Percentiles rank a stretch among this genome's conserved stretches.
These are phyloP conservation scores for Triplophysa bombifrons DNA, from an alignment of 2,797 vertebrate genomes.

Conservation along the genomic window DNA sequence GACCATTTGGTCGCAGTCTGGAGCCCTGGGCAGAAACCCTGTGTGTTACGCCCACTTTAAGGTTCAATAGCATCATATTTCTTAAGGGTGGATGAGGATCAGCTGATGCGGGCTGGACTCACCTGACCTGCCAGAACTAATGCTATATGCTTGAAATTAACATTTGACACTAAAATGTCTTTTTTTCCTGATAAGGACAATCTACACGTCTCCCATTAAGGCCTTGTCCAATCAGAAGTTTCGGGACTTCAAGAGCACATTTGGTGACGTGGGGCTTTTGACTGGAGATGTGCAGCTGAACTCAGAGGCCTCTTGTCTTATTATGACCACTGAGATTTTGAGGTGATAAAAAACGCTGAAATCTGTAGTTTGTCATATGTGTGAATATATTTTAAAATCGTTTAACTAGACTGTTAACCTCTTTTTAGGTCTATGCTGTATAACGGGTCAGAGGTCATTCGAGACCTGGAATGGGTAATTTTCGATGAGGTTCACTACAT, in stretches of 20 bases:
- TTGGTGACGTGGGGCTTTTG: slow-evolving; percentile 88
- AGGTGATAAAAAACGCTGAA: slow-evolving; percentile 69
- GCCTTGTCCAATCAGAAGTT: slow-evolving; percentile 96
- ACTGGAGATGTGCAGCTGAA: slow-evolving; percentile 91
- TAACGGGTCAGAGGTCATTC: slow-evolving; percentile 91
- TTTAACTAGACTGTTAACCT: background rate
- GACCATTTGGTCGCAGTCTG: no score
- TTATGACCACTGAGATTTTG: slow-evolving; percentile 95
- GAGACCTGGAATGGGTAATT: slow-evolving; percentile 94
- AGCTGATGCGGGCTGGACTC: no score
- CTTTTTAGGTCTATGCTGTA: slow-evolving; percentile 88
- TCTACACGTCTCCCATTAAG: slow-evolving; percentile 94
- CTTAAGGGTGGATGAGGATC: no score
- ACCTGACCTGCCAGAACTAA: no score
- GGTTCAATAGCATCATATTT: no score
- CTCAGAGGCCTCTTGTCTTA: slow-evolving; percentile 89
- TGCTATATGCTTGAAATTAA: background rate
- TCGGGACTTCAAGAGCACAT: slow-evolving; percentile 89
- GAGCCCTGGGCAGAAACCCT: no score
- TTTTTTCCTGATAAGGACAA: slow-evolving; percentile 73
- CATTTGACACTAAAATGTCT: background rate
- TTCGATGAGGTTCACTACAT: slow-evolving; percentile 96
- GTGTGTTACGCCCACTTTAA: no score
- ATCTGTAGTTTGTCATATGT: background rate
- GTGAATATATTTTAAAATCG: background rate